Evolutionary conservation across 2,113 vertebrate genomes (phyloP).

Genomic region (Anoplopoma fimbria): DNA sequence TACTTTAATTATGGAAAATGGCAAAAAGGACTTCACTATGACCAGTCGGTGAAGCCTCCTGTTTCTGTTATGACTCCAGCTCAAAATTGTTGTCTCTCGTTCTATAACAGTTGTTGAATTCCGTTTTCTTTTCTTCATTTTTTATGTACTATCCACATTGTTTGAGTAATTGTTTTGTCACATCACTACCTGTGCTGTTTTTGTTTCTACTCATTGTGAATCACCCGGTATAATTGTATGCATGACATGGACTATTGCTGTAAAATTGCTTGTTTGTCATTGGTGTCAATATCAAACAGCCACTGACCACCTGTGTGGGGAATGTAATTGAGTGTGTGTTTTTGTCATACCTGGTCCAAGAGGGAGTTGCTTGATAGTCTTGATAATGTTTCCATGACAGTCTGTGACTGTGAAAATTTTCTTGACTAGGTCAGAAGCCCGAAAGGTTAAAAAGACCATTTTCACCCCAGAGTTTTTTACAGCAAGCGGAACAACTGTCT

Average conservation of each 20-base stretch:
- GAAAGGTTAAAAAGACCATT: conserved; percentile 3
- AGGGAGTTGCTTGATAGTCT: neutral
- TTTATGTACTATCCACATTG: neutral
- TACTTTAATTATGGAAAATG: neutral
- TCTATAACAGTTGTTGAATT: neutral
- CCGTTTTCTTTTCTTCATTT: neutral
- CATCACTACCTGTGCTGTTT: neutral
- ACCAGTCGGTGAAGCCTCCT: neutral
- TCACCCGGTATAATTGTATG: neutral
- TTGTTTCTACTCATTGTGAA: neutral
- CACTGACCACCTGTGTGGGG: neutral
- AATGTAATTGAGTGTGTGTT: neutral
- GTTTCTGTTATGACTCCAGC: neutral
- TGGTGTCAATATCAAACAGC: neutral
- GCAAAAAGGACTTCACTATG: neutral
- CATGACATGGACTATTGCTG: neutral
- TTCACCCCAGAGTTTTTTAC: conserved; percentile 18
- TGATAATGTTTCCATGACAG: conserved; percentile 19
- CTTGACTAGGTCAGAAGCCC: neutral
- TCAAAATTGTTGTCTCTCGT: neutral
- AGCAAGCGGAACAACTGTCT: conserved; percentile 2
- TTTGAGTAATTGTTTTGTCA: neutral
- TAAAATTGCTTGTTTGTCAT: neutral
- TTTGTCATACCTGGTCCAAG: conserved; percentile 23
- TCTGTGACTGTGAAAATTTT: conserved; percentile 40